A percentile compares a stretch with the other conserved stretches of the same genome.
phyloP scores from a whole-genome alignment of 2,888 invertebrate species.

The Beris chalybata region DNA sequence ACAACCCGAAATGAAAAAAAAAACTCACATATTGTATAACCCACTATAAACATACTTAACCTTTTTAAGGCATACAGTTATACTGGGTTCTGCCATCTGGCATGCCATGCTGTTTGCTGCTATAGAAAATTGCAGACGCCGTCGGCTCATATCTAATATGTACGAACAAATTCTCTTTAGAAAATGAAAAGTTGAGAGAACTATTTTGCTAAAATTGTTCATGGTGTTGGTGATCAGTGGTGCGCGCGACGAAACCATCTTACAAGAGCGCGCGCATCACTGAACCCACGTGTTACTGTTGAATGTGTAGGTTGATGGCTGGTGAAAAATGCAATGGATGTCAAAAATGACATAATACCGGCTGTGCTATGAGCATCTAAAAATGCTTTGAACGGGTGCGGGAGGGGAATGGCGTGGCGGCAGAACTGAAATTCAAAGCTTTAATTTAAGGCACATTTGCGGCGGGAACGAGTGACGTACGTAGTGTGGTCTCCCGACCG shows the following conservation, averaged over 20 bases:
- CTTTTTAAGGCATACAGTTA: conserved; percentile 35
- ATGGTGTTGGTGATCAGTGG: conserved; percentile 6
- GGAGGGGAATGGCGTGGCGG: no score
- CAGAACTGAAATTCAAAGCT: no score
- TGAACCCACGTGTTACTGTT: conserved; percentile 37
- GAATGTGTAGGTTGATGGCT: conserved; percentile 17
- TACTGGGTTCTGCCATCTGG: conserved; percentile 6
- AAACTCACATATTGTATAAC: conserved; percentile 18
- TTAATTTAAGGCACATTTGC: no score
- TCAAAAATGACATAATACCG: conserved; percentile 29
- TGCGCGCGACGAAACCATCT: neutral
- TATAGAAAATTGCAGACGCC: conserved; percentile 19
- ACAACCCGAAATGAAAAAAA: neutral
- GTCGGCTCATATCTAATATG: neutral
- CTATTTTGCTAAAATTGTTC: neutral
- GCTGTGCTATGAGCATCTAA: conserved; percentile 10
- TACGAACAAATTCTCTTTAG: conserved; percentile 29
- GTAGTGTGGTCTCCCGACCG: neutral
- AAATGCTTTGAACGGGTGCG: no score
- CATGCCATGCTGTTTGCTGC: no score
- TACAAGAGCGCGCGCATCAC: conserved; percentile 33
- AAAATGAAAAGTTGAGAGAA: conserved; percentile 28
- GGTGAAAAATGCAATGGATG: conserved; percentile 22
- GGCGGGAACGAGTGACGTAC: conserved; percentile 2
- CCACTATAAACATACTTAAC: conserved; percentile 33